phyloP scores from a whole-genome alignment of 2,888 invertebrate species.

The Sthenelais limicola region DNA sequence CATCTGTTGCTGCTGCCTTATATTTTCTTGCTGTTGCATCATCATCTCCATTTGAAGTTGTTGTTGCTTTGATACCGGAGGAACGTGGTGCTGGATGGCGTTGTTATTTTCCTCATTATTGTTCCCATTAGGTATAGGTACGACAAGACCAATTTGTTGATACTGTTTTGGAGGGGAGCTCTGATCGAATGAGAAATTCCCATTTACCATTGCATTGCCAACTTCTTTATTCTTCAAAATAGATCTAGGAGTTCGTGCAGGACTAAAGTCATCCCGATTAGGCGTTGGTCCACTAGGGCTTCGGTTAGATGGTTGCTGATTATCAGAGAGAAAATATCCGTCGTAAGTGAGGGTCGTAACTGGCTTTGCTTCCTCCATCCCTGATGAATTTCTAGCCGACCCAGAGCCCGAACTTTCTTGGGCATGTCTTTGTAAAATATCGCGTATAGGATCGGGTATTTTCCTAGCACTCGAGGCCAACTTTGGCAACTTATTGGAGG shows the following conservation, averaged over 20 bases:
- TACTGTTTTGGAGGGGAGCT: slow-evolving; percentile 14
- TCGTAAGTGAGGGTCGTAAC: slow-evolving; percentile 33
- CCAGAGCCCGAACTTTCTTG: neutral
- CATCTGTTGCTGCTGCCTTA: neutral
- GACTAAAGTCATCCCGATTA: neutral
- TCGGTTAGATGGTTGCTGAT: neutral
- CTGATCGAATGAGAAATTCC: neutral
- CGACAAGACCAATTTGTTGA: slow-evolving; percentile 18
- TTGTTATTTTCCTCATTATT: slow-evolving; percentile 34
- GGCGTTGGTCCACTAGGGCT: neutral
- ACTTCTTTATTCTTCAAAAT: slow-evolving; percentile 29
- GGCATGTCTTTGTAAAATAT: slow-evolving; percentile 7
- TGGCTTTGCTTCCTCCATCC: neutral
- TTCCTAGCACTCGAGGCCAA: neutral
- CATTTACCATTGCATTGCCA: neutral
- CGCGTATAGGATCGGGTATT: slow-evolving; percentile 29
- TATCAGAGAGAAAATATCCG: slow-evolving; percentile 38
- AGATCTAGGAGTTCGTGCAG: neutral
- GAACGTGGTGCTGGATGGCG: neutral
- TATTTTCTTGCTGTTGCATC: slow-evolving; percentile 19
- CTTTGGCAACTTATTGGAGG: neutral
- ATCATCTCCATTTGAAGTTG: slow-evolving; percentile 27
- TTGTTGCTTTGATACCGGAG: neutral
- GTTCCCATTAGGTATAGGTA: neutral
- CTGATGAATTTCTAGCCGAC: neutral